Conservation (phyloP, 2,888 invertebrate genomes). For the Microchrysa polita region DNA sequence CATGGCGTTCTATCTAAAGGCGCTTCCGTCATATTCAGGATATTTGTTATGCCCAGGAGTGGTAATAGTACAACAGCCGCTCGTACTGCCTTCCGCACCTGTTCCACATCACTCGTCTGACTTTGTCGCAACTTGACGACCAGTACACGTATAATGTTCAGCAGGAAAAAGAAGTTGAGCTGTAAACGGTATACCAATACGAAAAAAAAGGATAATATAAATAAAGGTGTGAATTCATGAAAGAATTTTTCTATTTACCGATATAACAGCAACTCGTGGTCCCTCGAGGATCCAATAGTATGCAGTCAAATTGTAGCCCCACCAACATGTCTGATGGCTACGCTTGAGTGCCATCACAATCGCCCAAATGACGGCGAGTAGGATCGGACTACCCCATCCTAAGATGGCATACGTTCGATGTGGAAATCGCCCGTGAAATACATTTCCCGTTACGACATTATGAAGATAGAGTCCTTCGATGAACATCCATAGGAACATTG, state of each 20-base stretch:
- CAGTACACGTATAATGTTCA: constrained; percentile 82
- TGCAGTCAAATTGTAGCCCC: constrained; percentile 81
- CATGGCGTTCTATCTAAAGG: constrained; percentile 73
- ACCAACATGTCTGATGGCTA: constrained; percentile 72
- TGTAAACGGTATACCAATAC: constrained; percentile 60
- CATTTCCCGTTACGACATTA: constrained; percentile 80
- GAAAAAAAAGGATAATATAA: no score
- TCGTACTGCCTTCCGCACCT: constrained; percentile 81
- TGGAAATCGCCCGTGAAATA: constrained; percentile 70
- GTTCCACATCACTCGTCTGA: constrained; percentile 78
- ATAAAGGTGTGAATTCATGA: no score
- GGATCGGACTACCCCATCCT: constrained; percentile 80
- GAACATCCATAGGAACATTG: constrained; percentile 98
- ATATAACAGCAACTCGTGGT: constrained; percentile 80
- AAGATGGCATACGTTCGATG: constrained; percentile 71
- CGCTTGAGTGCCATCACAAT: constrained; percentile 68
- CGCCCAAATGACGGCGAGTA: constrained; percentile 77
- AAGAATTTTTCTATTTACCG: constrained; percentile 70
- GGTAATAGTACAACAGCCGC: constrained; percentile 83
- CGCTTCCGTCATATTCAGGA: constrained; percentile 77
- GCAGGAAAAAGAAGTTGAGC: constrained; percentile 80
- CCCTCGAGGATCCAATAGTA: constrained; percentile 93
- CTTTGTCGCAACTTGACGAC: constrained; percentile 78
- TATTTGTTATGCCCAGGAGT: constrained; percentile 81
- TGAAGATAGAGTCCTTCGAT: constrained; percentile 92